Evolutionary conservation across 2,888 invertebrate genomes (phyloP).

Genomic region (Vannuccia rotundouncinata): DNA sequence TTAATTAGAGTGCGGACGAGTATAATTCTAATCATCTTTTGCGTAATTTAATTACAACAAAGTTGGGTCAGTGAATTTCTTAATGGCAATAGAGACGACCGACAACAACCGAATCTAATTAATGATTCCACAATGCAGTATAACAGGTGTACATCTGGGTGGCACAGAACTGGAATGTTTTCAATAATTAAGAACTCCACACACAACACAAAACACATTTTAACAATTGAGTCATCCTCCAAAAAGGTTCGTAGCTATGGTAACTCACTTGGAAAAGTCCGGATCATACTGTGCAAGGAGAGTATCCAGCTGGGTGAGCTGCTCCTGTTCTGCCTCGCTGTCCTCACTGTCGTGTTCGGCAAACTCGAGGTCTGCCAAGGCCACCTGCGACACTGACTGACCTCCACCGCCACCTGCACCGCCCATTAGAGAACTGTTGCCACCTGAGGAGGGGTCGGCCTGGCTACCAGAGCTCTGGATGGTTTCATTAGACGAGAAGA

Average conservation of each 20-base stretch:
- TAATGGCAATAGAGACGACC: no score
- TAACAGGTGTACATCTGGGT: no score
- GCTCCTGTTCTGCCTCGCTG: slow-evolving; percentile 83
- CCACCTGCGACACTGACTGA: background rate
- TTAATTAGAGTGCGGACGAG: no score
- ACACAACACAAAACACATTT: background rate
- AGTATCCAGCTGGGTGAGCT: slow-evolving; percentile 75
- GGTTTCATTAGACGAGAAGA: no score
- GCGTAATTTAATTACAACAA: no score
- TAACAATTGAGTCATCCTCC: no score
- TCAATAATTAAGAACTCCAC: background rate
- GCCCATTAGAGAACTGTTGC: background rate
- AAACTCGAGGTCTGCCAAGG: background rate
- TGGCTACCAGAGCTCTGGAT: background rate
- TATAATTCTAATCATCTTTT: no score
- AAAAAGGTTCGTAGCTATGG: no score
- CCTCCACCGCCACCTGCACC: background rate
- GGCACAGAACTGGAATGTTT: no score
- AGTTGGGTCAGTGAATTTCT: no score
- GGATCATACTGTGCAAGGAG: slow-evolving; percentile 77
- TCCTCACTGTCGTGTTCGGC: slow-evolving; percentile 58
- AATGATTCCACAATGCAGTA: no score
- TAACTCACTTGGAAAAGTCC: slow-evolving; percentile 58
- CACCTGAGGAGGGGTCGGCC: background rate
- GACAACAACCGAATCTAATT: no score